Evolutionary conservation across 2,888 invertebrate species (phyloP).

Genomic region (Entomobrya multifasciata): DNA sequence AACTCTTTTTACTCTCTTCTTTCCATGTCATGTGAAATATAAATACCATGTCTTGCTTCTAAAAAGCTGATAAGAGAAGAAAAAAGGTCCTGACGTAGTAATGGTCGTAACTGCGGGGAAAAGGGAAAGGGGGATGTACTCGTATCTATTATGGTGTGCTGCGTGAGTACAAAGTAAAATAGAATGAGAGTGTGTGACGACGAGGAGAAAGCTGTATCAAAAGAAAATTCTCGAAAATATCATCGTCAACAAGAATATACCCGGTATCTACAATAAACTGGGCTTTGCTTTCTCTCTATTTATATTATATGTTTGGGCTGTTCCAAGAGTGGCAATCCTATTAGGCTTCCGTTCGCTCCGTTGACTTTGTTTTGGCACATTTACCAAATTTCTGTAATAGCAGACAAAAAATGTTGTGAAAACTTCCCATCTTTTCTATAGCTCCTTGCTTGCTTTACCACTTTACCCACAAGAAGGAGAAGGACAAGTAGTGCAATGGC

Average conservation of each 20-base stretch:
- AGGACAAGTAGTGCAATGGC: background rate
- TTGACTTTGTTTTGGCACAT: conserved; percentile 27
- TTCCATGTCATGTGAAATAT: background rate
- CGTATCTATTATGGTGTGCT: too few relatives aligned
- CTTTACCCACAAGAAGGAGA: too few relatives aligned
- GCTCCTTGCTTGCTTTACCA: too few relatives aligned
- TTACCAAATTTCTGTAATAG: conserved; percentile 4
- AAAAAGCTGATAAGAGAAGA: background rate
- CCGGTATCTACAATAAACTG: background rate
- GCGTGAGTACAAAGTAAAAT: background rate
- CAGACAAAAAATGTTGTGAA: conserved; percentile 3
- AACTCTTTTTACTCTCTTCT: too few relatives aligned
- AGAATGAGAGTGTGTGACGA: background rate
- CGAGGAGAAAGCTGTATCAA: background rate
- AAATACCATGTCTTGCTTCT: background rate
- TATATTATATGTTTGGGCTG: background rate
- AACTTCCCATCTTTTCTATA: background rate
- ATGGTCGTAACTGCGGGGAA: conserved; percentile 10
- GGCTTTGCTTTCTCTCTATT: background rate
- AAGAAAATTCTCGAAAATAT: conserved; percentile 8
- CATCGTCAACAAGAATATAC: conserved; percentile 1
- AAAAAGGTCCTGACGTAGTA: background rate
- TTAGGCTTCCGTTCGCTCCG: background rate
- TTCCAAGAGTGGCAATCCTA: background rate
- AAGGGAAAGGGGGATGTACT: background rate